Evolutionary conservation across 53 echinoderm and acorn worm genomes (phyloP), one percentile per base, ranked within the genome.

Genomic region (Henricia sp.): DNA sequence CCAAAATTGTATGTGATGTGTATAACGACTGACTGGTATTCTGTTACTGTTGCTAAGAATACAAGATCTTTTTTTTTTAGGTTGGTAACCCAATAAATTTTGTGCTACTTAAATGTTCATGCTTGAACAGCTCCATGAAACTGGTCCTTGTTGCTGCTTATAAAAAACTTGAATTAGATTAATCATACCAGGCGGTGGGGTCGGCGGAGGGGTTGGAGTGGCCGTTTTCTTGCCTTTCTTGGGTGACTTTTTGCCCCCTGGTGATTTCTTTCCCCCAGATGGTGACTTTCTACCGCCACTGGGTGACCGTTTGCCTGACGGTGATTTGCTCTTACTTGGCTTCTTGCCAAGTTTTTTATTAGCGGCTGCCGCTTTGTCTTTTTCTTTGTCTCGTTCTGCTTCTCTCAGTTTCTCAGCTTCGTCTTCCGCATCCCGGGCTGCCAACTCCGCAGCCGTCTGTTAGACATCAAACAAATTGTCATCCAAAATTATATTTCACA

Each of bases 171-270:
- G n/a, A n/a, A n/a, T n/a, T n/a, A n/a, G n/a, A n/a, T n/a, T n/a
- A n/a, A n/a, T n/a, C n/a, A n/a, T 30, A 91, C 91, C 95, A 50
- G 97, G 97, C n/a, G 97, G 97, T 38, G 97, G 97, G 29, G 97
- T 96, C n/a, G 97, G 97, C 33, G 97, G 93, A 6, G 97, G 97
- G 8, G 93, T 93, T 24, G 97, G 93, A 16, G 97, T 93, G 38
- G 97, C 89, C 12, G 94, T 90, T 72, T 93, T 96, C 94, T 96
- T 96, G 32, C 97, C 97, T 66, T 96, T 96, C 90, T 96, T 96
- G 68, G 95, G 95, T 6, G 95, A 95, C 58, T 95, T 95, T 84
- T 94, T 94, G 17, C 94, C 94, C 37, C 83, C 92, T 28, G 96
- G 96, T n/a, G 96, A 91, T 44, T 96, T 93, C 89, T 91, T 91